phyloP scores from a whole-genome alignment of 2,797 vertebrate genomes.

The Paramormyrops hopkinsi region DNA sequence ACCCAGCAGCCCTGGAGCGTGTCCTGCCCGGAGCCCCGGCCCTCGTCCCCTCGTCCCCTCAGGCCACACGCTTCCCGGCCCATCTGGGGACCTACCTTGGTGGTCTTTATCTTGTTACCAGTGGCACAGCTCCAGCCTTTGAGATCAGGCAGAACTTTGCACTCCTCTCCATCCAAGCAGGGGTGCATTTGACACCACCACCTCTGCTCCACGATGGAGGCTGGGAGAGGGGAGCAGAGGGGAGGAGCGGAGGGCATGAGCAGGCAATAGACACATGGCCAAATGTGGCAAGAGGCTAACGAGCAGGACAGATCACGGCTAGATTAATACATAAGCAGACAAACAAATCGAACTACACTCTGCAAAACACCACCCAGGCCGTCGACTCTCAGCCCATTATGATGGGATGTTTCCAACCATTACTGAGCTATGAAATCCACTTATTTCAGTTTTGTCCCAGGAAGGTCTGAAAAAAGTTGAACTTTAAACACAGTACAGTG shows the following conservation, averaged over 20 bases:
- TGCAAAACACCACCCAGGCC: neutral
- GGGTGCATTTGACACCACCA: constrained; percentile 99
- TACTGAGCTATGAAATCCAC: neutral
- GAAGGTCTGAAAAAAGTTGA: neutral
- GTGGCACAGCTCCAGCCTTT: constrained; percentile 98
- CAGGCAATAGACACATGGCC: neutral
- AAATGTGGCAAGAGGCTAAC: neutral
- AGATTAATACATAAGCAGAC: neutral
- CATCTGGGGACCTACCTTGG: constrained; percentile 70
- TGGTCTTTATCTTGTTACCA: constrained; percentile 98
- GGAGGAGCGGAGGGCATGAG: neutral
- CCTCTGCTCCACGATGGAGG: constrained; percentile 95
- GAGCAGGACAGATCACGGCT: neutral
- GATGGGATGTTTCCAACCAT: neutral
- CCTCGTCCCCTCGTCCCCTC: neutral
- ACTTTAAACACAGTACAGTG: neutral
- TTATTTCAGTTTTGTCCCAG: neutral
- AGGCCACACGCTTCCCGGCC: neutral
- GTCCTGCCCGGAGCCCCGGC: neutral
- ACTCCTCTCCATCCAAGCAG: constrained; percentile 95
- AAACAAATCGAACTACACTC: neutral
- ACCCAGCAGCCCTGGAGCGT: neutral
- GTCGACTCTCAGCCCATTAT: neutral
- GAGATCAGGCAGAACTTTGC: constrained; percentile 94
- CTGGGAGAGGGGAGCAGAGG: constrained; percentile 46